These are phyloP conservation scores for Aphrocallistes beatrix DNA, from an alignment of 37 sponge, comb jelly and placozoan genomes.

Conservation along the genomic window DNA sequence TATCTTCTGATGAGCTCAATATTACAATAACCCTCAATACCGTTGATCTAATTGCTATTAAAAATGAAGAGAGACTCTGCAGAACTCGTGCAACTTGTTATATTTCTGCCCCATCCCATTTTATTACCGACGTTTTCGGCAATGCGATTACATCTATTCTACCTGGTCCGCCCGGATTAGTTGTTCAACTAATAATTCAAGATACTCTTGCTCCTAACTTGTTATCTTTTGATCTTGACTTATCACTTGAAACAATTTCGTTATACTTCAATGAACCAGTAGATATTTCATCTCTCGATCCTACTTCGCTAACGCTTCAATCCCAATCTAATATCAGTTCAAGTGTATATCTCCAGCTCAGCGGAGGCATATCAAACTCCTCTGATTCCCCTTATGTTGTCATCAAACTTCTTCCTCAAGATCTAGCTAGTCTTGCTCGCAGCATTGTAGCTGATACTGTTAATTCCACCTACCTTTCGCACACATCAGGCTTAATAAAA, in stretches of 20 bases:
- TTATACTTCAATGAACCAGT: constrained; percentile 53
- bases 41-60: constrained; percentile 46
- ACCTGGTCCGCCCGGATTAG: constrained; percentile 47
- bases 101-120: constrained; percentile 26
- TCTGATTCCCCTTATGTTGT: constrained; percentile 26
- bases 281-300: constrained; percentile 21
- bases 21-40: constrained; percentile 34
- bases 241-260: constrained; percentile 4
- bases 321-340: constrained; percentile 22
- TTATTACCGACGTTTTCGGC: constrained; percentile 54
- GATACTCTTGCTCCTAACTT: constrained; percentile 54
- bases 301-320: constrained; percentile 43
- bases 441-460: constrained; percentile 25
- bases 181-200: constrained; percentile 43
- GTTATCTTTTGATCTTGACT: constrained; percentile 40
- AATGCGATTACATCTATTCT: constrained; percentile 31
- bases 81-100: constrained; percentile 64
- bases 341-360: constrained; percentile 26
- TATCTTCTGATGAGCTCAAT: constrained; percentile 25
- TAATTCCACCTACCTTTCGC: constrained; percentile 44
- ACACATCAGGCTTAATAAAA: constrained; percentile 30
- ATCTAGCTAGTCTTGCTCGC: constrained; percentile 42
- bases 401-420: constrained; percentile 32
- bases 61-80: constrained; percentile 44
- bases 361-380: constrained; percentile 15